A percentile compares a stretch with the other conserved stretches of the same genome.
Conservation (phyloP, 2,888 invertebrate species). For the Sarcophaga rosellei region DNA sequence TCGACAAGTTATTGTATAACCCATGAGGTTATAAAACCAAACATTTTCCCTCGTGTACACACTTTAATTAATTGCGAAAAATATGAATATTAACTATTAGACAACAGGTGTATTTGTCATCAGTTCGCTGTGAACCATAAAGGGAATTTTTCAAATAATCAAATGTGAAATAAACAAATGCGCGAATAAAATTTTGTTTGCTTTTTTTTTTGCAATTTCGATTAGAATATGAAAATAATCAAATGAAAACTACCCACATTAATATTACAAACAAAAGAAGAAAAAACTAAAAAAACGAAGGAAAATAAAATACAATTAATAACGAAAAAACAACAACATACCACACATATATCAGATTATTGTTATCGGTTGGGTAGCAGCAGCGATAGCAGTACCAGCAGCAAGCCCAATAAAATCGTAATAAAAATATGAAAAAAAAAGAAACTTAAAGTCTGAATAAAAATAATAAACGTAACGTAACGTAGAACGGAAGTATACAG, state of each 20-base stretch:
- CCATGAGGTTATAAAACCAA: not conserved
- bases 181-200: not conserved
- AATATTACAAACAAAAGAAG: constrained; percentile 13
- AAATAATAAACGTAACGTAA: too few relatives aligned
- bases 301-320: too few relatives aligned
- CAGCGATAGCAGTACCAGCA: not conserved
- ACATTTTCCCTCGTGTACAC: not conserved
- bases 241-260: constrained; percentile 14
- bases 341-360: constrained; percentile 7
- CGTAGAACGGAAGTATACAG: constrained; percentile 11
- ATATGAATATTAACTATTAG: not conserved
- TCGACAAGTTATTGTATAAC: too few relatives aligned
- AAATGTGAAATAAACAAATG: not conserved
- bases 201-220: not conserved
- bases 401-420: not conserved
- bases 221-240: constrained; percentile 7
- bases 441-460: too few relatives aligned
- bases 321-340: too few relatives aligned
- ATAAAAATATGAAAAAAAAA: not conserved
- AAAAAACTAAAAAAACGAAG: not conserved
- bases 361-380: constrained; percentile 15
- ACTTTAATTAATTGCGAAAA: not conserved
- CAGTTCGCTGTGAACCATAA: constrained; percentile 2
- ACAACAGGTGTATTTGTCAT: constrained; percentile 46
- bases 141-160: constrained; percentile 23